phyloP scores from a whole-genome alignment of 2,797 vertebrate genomes.

The Rhynchotus rufescens region DNA sequence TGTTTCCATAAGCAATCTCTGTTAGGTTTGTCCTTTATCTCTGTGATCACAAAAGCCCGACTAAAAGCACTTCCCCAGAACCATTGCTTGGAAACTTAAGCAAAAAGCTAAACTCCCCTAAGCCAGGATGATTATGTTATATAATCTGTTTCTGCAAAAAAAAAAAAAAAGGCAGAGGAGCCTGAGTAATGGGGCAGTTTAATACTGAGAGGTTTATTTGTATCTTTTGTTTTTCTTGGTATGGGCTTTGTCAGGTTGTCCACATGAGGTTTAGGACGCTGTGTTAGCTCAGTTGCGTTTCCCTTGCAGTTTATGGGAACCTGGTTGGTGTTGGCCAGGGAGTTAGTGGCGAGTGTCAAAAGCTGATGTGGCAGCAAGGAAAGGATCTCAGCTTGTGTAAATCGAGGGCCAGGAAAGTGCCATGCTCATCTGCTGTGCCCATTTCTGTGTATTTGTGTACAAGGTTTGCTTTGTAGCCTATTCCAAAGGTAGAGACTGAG shows the following conservation, averaged over 20 bases:
- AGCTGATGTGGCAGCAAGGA: neutral
- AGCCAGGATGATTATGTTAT: neutral
- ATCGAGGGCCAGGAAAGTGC: neutral
- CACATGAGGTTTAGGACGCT: neutral
- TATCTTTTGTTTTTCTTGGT: neutral
- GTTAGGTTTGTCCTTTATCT: fast-evolving
- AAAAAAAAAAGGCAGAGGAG: neutral
- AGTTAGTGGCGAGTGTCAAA: neutral
- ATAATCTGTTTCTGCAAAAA: neutral
- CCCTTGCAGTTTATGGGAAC: neutral
- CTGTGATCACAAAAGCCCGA: neutral
- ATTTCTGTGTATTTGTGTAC: neutral
- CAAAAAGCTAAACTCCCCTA: neutral
- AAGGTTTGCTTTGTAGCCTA: neutral
- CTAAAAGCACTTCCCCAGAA: neutral
- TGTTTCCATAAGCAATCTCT: neutral
- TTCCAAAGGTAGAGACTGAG: neutral
- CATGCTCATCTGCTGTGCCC: neutral
- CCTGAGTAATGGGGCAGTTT: neutral
- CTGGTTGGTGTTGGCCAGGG: neutral
- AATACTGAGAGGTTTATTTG: neutral
- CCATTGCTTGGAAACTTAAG: neutral
- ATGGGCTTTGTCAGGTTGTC: neutral
- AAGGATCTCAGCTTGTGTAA: neutral
- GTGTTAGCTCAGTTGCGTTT: neutral